phyloP scores from a whole-genome alignment of 1,140 invertebrate genomes.

The Homarus americanus region DNA sequence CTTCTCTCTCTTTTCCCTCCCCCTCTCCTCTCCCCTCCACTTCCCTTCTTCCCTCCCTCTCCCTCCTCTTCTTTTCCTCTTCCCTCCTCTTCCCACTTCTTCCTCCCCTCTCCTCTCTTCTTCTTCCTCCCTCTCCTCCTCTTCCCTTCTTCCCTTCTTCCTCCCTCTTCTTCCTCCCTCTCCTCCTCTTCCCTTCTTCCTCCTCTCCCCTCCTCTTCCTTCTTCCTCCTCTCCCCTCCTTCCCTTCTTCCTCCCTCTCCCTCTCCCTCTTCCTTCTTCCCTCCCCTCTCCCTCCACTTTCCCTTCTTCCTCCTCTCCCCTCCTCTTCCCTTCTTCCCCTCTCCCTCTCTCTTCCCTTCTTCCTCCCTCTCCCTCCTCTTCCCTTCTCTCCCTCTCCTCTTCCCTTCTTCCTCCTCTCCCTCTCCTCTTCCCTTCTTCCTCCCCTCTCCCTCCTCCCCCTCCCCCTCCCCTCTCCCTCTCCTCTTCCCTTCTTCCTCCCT shows the following conservation, averaged over 20 bases:
- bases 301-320: not conserved
- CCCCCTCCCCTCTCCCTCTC: not conserved
- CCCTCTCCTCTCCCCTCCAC: not conserved
- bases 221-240: not conserved
- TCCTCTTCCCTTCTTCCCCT: not conserved
- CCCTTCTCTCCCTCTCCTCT: not conserved
- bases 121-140: not conserved
- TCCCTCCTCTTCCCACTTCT: too few relatives aligned
- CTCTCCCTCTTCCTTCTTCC: not conserved
- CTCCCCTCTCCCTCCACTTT: too few relatives aligned
- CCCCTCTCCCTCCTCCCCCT: not conserved
- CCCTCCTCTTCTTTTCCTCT: not conserved
- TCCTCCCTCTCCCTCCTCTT: too few relatives aligned
- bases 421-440: too few relatives aligned
- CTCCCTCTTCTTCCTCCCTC: not conserved
- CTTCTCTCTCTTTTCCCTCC: not conserved
- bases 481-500: not conserved
- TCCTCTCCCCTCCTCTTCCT: not conserved
- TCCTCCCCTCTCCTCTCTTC: not conserved
- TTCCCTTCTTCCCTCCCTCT: not conserved
- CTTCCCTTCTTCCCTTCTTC: not conserved
- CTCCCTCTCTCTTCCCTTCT: not conserved
- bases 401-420: too few relatives aligned
- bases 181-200: not conserved
- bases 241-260: not conserved